Evolutionary conservation across 2,797 vertebrate genomes (phyloP), one percentile per base, ranked within the genome.

Genomic region (Tamandua tetradactyla): DNA sequence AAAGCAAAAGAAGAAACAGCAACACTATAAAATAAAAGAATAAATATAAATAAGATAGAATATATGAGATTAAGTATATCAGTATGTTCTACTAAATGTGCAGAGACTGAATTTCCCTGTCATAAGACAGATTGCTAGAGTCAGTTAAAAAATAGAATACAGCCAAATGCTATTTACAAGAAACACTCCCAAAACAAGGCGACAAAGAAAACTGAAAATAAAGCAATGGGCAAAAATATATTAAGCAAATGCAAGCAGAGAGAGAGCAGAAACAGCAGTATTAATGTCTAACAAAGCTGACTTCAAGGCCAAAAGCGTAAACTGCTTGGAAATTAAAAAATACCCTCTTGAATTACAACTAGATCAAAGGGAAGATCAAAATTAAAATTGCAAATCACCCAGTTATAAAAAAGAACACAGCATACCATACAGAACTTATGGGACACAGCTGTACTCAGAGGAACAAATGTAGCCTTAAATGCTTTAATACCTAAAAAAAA

Each of bases 161-260:
- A 92, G 80, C 93, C 96, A 97, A 95, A 96, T 92, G 90, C 93
- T 96, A 59, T 96, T 96, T 97, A 94, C 61, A 96, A 95, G 92
- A 95, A 96, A 96, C 95, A 94, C 44, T 92, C 85, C 61, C 90
- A 47, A 97, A 97, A 95, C 93, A 96, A 96, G 94, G 92, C 90
- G 87, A 94, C 69, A 93, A 96, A 89, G 79, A 72, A 91, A 75
- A 89, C 72, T 55, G 85, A 94, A 96, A 96, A 96, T 95, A 95
- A 95, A 95, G 82, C 89, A 94, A 92, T 32, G 42, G 55, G 49
- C 61, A 93, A 95, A 94, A 86, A 89, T 69, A 64, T 17, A 94
- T 32, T 61, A 92, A 91, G 90, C 47, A 83, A 90, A 92, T 75
- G 76, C 42, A 92, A 90, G 79, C 92, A 86, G 59, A 82, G 85